Evolutionary conservation across 2,888 invertebrate genomes (phyloP), one percentile per base, ranked within the genome.

Genomic region (Pardosa pseudoannulata): DNA sequence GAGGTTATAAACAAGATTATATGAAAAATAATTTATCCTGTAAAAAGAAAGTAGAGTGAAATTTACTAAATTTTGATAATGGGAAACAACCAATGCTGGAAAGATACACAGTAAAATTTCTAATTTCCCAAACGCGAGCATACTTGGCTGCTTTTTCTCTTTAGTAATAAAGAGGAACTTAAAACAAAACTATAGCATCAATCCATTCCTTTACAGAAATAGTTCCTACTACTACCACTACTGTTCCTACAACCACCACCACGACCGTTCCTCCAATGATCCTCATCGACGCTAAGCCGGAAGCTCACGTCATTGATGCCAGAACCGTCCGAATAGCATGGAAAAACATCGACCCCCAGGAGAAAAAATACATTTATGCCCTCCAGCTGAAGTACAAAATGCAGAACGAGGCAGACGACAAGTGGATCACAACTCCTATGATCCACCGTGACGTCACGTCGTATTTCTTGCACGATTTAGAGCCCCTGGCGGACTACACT

Each of bases 341-440:
- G 97, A 94, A 96, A 89, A 95, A 95, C 90, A 95, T 97, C 90
- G 93, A 94, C 0, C 95, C 95, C 83, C 94, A 95, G 64, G 97
- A 97, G 91, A 91, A 96, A 89, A 95, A 95, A 90, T 96, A 95
- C 90, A 96, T 97, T 79, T 97, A 97, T 90, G 97, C 96, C 0
- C 94, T 97, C 64, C 97, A 97, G 92, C 92, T 97, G 89, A 94
- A 96, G 89, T 97, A 95, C 91, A 96, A 96, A 90, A 46, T 78
- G 16, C 95, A 96, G 90, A 93, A 95, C 9, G 95, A 95, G 79
- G 95, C 95, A 41, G 96, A 89, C 5, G 88, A 92, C 91, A 95
- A 96, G 85, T 97, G 96, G 91, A 95, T 95, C 31, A 96, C 96
- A 88, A 96, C 97, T 0, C 96, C 96, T 28, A 91, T 97, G 29